Conservation (phyloP, 2,113 vertebrate genomes). For the Sterna hirundo region DNA sequence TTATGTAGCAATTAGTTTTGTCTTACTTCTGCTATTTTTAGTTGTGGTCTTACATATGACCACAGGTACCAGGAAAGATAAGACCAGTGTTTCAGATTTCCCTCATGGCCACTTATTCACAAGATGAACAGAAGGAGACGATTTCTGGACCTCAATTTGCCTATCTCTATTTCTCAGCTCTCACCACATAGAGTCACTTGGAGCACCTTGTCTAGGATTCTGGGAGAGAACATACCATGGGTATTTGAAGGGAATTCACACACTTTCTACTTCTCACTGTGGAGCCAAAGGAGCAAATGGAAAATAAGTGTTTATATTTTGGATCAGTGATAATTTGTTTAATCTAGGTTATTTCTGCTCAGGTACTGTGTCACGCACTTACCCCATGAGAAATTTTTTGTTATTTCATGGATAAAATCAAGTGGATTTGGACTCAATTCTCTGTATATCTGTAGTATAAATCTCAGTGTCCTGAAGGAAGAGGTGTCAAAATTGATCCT, state of each 20-base stretch:
- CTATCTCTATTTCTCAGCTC: neutral
- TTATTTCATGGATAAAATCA: neutral
- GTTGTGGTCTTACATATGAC: neutral
- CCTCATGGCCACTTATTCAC: neutral
- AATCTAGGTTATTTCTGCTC: neutral
- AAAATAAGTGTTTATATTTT: neutral
- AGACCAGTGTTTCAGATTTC: neutral
- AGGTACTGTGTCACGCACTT: neutral
- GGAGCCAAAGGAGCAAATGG: neutral
- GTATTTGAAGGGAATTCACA: neutral
- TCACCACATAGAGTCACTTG: neutral
- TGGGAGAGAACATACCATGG: neutral
- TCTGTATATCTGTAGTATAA: neutral
- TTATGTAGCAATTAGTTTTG: conserved; percentile 1
- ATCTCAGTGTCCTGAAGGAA: neutral
- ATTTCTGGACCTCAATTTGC: conserved; percentile 6
- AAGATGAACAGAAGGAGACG: neutral
- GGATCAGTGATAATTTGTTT: neutral
- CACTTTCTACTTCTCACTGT: neutral
- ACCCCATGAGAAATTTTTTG: neutral
- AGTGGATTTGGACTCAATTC: neutral
- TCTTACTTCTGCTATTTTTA: neutral
- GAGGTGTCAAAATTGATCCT: neutral
- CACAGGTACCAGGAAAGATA: neutral
- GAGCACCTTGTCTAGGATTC: neutral